Base-by-base conservation (phyloP, 1,140 invertebrate genomes). In the Coptotermes formosanus region DNA sequence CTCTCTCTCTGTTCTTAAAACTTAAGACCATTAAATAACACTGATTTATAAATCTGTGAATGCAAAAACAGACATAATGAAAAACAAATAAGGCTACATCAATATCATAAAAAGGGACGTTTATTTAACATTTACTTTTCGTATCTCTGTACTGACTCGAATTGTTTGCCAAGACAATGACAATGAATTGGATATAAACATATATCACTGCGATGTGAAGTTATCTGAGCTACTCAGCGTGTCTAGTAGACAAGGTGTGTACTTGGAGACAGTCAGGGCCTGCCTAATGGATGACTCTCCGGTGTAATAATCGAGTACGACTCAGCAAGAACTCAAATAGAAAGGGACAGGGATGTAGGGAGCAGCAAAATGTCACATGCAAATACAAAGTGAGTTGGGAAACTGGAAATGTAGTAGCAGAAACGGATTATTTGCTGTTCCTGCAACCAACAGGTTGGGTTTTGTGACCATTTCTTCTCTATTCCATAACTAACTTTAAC, bases 381-480 rank as follows among this genome's bases (percentile, higher is more conserved):
- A 75, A 75, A 12, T 75, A 75, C 64, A 16, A 75, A 75, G 64
- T 75, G 64, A 75, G 64, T 1, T 4, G n/a, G n/a, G 64, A 55
- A 55, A 55, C 52, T 55, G 19, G 52, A 55, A 55, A 0, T 55
- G 64, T n/a, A 75, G 25, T 75, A 12, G 25, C 64, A 19, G 52
- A 55, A 16, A 21, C 12, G 52, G 19, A 9, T 55, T 55, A 16
- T 19, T 55, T 19, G 52, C 52, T 21, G 21, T 55, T 55, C 19
- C 52, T 55, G 19, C 21, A 19, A 12, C 52, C 52, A 21, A 19
- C 19, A 19, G 52, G 52, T 25, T 75, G n/a, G 25, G 25, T 75
- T 75, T 75, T 75, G 64, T 75, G 64, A 25, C 64, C n/a, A 30
- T 75, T 75, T 75, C 64, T 75, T 75, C 64, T 75, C 64, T 75